These are phyloP conservation scores for Eulithis prunata DNA, from an alignment of 2,888 invertebrate species.

Conservation along the genomic window DNA sequence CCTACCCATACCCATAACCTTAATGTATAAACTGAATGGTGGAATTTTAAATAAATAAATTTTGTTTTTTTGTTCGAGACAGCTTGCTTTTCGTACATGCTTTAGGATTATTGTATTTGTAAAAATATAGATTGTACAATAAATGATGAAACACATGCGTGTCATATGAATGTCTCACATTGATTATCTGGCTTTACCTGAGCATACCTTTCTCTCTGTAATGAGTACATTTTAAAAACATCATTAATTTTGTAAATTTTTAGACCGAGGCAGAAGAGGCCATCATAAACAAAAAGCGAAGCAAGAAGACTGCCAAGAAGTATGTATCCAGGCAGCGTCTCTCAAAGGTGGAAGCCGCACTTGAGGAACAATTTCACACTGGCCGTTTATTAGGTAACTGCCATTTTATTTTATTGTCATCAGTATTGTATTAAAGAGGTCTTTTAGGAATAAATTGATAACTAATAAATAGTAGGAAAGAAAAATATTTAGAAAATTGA, in stretches of 20 bases:
- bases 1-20: no score
- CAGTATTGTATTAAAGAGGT: neutral
- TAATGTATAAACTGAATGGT: no score
- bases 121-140: neutral
- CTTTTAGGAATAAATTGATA: no score
- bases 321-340: constrained; percentile 96
- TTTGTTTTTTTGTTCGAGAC: no score
- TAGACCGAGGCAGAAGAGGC: constrained; percentile 98
- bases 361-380: constrained; percentile 98
- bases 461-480: no score
- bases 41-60: no score
- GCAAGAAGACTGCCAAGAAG: constrained; percentile 96
- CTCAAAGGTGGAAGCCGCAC: constrained; percentile 95
- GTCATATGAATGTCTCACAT: constrained; percentile 79
- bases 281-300: constrained; percentile 96
- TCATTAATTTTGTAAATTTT: constrained; percentile 24
- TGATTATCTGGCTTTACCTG: constrained; percentile 52
- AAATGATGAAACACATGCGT: constrained; percentile 71
- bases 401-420: neutral
- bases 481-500: no score
- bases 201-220: constrained; percentile 20
- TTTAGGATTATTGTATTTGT: no score
- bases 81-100: no score
- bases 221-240: neutral
- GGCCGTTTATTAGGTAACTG: constrained; percentile 95